These are phyloP conservation scores for Caranx ignobilis DNA, from an alignment of 2,113 vertebrate species.

Conservation along the genomic window DNA sequence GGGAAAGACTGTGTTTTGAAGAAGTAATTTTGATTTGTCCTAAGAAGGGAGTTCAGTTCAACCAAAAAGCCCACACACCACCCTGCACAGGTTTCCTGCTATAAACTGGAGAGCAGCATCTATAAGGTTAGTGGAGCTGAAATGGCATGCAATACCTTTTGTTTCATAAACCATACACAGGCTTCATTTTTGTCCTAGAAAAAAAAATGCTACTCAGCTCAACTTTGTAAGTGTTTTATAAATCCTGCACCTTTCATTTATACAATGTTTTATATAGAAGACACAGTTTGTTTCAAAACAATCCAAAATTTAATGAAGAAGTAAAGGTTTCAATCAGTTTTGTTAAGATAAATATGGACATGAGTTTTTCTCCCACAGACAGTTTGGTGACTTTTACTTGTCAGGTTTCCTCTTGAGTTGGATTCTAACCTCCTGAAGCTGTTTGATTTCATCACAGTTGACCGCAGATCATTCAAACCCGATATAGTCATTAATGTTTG, in stretches of 20 bases:
- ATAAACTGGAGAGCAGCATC: background rate
- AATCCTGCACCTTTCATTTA: conserved; percentile 18
- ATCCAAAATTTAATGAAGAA: background rate
- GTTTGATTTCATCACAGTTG: background rate
- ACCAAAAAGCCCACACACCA: conserved; percentile 6
- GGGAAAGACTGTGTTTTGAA: background rate
- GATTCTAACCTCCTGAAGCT: background rate
- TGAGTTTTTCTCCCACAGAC: background rate
- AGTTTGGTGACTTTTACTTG: background rate
- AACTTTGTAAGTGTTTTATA: conserved; percentile 41
- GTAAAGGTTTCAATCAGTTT: background rate
- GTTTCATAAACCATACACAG: conserved; percentile 14
- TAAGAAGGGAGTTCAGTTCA: background rate
- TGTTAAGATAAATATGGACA: background rate
- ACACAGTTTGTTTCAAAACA: conserved; percentile 5
- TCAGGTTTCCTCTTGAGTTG: background rate
- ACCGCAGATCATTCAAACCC: background rate
- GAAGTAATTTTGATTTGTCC: background rate
- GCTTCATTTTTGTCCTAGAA: background rate
- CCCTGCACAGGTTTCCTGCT: background rate
- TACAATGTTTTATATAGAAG: conserved; percentile 38
- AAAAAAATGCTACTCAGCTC: conserved; percentile 3
- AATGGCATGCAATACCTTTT: conserved; percentile 23
- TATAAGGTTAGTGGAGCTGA: background rate
- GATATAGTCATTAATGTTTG: conserved; percentile 8